Base-by-base conservation (phyloP, 92 coral and sea anemone species). In the Heteractis magnifica region DNA sequence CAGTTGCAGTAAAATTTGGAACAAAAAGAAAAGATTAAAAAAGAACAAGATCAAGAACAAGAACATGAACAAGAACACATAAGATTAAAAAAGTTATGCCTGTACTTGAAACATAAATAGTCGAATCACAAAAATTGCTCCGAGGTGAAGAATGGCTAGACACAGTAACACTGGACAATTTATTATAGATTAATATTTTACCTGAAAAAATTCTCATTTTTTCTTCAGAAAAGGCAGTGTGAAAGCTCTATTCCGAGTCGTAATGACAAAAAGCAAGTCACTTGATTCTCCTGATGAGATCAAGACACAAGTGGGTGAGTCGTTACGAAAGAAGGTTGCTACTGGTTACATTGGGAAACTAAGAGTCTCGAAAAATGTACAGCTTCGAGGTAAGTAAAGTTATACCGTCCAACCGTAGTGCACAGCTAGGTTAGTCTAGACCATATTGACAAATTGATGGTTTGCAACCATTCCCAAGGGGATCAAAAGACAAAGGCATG, bases 201-300 rank as follows among this genome's bases (percentile, higher is more conserved):
- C 8, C 23, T 18, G n/a, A 62, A 4, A 10, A 62, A 13, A 68
- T 20, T 49, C 75, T 65, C 9, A 2, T 13, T 53, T 48, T 62
- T 82, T 34, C 26, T 6, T 44, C 79, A 94, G 98, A 3, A 90
- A 94, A 34, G 98, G 98, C 19, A 94, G 98, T 60, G 96, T 94
- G 8, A 88, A 94, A 49, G 96, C 91, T 6, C 71, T 82, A 49
- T 92, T 94, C 64, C 90, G 97, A 49, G 97, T 94, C 20, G 91
- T 94, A 52, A 88, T 90, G 6, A 90, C 87, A 53, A 96, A 91
- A 21, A 86, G 87, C 50, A 85, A 92, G 26, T 64, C 86, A 4
- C 76, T 76, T 65, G 87, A 83, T 8, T 60, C 92, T 11, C 89
- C 90, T 9, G 34, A 78, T 49, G 73, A 81, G n/a, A 79, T 87